Conservation (phyloP, 2,797 vertebrate genomes). For the Lepus townsendii region DNA sequence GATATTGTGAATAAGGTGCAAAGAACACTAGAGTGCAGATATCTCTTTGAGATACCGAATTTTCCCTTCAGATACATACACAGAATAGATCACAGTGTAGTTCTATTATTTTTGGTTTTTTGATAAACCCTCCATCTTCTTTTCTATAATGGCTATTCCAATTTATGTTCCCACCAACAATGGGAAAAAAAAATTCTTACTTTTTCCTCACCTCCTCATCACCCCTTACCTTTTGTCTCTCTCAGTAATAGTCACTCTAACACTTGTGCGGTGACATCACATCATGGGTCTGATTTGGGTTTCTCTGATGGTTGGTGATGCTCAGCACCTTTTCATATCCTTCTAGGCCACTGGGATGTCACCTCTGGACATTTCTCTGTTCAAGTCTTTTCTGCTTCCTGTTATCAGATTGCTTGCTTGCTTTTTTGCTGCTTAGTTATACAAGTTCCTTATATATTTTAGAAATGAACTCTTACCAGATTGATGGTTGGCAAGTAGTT, state of each 20-base stretch:
- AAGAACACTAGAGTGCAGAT: no score
- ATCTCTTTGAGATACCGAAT: not conserved
- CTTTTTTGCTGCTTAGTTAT: not conserved
- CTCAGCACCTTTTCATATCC: not conserved
- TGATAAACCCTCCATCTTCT: not conserved
- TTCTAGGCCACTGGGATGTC: not conserved
- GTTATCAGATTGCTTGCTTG: not conserved
- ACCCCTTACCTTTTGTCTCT: no score
- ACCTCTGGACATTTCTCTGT: not conserved
- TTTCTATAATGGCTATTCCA: not conserved
- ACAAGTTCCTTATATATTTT: not conserved
- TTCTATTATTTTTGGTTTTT: not conserved
- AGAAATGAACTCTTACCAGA: not conserved
- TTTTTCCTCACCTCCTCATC: not conserved
- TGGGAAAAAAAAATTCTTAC: not conserved
- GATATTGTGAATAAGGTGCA: not conserved
- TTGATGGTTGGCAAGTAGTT: not conserved
- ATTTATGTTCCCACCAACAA: not conserved
- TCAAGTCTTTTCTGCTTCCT: not conserved
- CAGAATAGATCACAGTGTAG: not conserved
- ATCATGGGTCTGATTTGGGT: not conserved
- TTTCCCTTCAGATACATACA: not conserved
- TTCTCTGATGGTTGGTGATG: not conserved
- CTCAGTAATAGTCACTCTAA: not conserved
- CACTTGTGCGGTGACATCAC: no score